A percentile compares a stretch with the other conserved stretches of the same genome.
These are phyloP conservation scores for Geotrypetes seraphini DNA, from an alignment of 2,797 vertebrate genomes.

Conservation along the genomic window DNA sequence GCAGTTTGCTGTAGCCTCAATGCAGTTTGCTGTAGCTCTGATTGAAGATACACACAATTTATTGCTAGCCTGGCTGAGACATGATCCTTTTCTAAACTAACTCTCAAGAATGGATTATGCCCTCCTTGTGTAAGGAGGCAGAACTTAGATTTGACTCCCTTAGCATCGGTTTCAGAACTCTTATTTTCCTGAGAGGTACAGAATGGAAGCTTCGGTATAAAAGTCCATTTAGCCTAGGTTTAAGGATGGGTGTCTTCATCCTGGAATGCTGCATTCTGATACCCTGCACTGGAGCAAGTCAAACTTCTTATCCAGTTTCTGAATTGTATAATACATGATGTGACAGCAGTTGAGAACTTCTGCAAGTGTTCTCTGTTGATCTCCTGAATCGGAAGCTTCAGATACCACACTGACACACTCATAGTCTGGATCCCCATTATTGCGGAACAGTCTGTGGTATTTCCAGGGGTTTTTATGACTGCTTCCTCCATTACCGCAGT, in stretches of 20 bases:
- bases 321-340: slow-evolving; percentile 43
- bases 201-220: slow-evolving; percentile 27
- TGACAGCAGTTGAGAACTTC: slow-evolving; percentile 43
- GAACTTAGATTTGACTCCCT: slow-evolving; percentile 18
- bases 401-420: slow-evolving; percentile 31
- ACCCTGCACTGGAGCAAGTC: slow-evolving; percentile 39
- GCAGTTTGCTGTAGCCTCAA: too few species aligned
- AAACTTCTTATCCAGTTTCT: slow-evolving; percentile 49
- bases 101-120: not conserved
- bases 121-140: slow-evolving; percentile 11
- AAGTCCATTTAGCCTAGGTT: slow-evolving; percentile 28
- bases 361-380: slow-evolving; percentile 22
- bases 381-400: slow-evolving; percentile 18
- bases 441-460: too few species aligned
- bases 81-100: slow-evolving; percentile 2
- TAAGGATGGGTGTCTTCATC: slow-evolving; percentile 20
- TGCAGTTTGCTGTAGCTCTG: slow-evolving; percentile 12
- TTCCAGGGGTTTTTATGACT: too few species aligned
- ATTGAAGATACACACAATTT: not conserved
- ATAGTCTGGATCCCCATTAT: slow-evolving; percentile 39
- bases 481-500: too few species aligned
- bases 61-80: not conserved
- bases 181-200: slow-evolving; percentile 22
- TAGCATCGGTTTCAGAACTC: slow-evolving; percentile 27
- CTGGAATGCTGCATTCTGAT: slow-evolving; percentile 32